Evolutionary conservation across 1,140 invertebrate species (phyloP).

Genomic region (Hylaeus volcanicus): DNA sequence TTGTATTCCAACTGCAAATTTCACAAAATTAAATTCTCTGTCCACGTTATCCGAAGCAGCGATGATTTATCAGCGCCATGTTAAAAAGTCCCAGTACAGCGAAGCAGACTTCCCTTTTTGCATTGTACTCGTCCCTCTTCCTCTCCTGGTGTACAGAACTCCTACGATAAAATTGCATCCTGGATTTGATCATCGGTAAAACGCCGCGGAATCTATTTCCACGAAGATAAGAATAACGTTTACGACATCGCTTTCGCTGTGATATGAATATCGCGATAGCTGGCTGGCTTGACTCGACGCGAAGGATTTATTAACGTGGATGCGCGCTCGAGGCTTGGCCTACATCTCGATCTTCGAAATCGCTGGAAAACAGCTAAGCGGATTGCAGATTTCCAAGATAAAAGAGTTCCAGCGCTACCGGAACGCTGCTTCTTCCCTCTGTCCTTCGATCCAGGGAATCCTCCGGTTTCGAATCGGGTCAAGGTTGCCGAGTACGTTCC

Average conservation of each 20-base stretch:
- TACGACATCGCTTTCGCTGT: slow-evolving; percentile 14
- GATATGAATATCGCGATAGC: slow-evolving; percentile 27
- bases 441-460: not conserved
- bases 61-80: too few species aligned
- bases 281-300: not conserved
- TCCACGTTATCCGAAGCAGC: too few species aligned
- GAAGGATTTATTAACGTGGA: slow-evolving; percentile 16
- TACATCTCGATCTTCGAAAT: slow-evolving; percentile 16
- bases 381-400: slow-evolving; percentile 3
- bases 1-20: too few species aligned
- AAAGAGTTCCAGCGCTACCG: not conserved
- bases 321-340: slow-evolving; percentile 6
- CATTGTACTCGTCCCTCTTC: too few species aligned
- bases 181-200: too few species aligned
- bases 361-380: not conserved
- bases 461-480: not conserved
- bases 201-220: not conserved
- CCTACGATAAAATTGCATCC: too few species aligned
- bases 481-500: not conserved
- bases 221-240: slow-evolving; percentile 14
- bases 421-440: too few species aligned
- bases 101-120: too few species aligned
- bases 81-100: too few species aligned
- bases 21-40: too few species aligned
- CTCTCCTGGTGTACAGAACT: too few species aligned